Base-by-base conservation (phyloP, 2,797 vertebrate genomes). In the Chiroxiphia lanceolata region DNA sequence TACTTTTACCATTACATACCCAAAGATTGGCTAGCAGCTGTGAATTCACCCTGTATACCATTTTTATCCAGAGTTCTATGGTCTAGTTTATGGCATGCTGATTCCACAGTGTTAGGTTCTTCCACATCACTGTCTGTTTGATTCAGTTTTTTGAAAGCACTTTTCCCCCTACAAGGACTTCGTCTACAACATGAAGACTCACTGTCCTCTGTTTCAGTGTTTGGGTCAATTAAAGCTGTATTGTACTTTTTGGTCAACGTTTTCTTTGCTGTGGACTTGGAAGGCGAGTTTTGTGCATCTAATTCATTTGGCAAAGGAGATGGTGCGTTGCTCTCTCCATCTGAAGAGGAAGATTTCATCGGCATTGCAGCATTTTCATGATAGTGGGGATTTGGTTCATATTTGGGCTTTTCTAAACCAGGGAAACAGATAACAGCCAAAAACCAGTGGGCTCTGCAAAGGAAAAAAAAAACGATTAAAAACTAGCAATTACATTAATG, bases 361-460 rank as follows among this genome's bases (percentile, higher is more conserved):
- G 91, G 97, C 53, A 89, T 44, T 83, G 94, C 14, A 94, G 97
- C 95, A 88, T 95, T 97, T 97, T 98, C 98, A 88, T 98, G 98
- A 90, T 98, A 99, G 83, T 98, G 97, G 21, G 98, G 98, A 97
- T 99, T 99, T 87, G 98, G 97, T 96, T 99, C 98, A 74, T 97
- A 97, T 67, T 98, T 97, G 7, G 98, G 98, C 78, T 97, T 98
- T 93, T 98, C 97, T 34, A 99, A 98, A 87, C 99, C 99, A 75
- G 99, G 99, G 96, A 99, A 99, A 98, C 99, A 99, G 97, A 99
- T 99, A 93, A 99, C 98, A 47, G 99, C 99, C 97, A 99, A 97
- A 98, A 99, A 99, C 99, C 99, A 99, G 97, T 99, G 99, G 91
- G 99, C 99, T 64, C 99, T 99, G 97, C 70, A 98, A 98, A 88